Evolutionary conservation across 1,140 invertebrate genomes (phyloP).

Genomic region (Macrobrachium nipponense): DNA sequence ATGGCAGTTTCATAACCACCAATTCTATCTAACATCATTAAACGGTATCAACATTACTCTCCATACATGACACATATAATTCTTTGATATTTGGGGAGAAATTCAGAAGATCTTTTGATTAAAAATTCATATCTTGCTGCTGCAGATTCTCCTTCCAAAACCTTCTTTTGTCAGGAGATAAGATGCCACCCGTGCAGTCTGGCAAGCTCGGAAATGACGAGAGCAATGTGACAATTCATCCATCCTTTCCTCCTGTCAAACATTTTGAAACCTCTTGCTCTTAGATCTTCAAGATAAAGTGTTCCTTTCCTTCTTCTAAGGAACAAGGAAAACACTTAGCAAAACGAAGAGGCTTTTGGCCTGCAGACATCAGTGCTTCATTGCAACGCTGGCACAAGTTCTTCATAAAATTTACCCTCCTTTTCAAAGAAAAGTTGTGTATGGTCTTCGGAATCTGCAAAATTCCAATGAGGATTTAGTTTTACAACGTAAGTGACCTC

Average conservation of each 20-base stretch:
- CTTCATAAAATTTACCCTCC: slow-evolving; percentile 28
- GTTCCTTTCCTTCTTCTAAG: background rate
- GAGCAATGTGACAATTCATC: background rate
- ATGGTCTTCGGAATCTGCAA: slow-evolving; percentile 8
- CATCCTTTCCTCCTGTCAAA: slow-evolving; percentile 29
- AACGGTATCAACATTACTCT: no score
- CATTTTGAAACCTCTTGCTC: slow-evolving; percentile 23
- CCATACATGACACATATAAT: no score
- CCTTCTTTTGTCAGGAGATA: slow-evolving; percentile 7
- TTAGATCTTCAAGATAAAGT: slow-evolving; percentile 37
- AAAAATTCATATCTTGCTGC: background rate
- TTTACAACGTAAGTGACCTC: slow-evolving; percentile 47
- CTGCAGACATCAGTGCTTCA: background rate
- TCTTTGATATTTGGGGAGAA: slow-evolving; percentile 19
- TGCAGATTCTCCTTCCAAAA: background rate
- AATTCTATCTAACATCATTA: no score
- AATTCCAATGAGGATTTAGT: slow-evolving; percentile 3
- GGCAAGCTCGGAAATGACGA: slow-evolving; percentile 37
- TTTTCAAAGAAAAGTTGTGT: slow-evolving; percentile 5
- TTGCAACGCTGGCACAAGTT: slow-evolving; percentile 20
- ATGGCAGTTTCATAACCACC: background rate
- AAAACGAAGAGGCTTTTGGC: slow-evolving; percentile 10
- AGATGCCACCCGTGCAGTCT: slow-evolving; percentile 42
- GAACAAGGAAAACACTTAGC: slow-evolving; percentile 2
- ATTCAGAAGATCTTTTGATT: slow-evolving; percentile 7